phyloP scores from a whole-genome alignment of 2,888 invertebrate genomes.

The Palloptera scutellata region DNA sequence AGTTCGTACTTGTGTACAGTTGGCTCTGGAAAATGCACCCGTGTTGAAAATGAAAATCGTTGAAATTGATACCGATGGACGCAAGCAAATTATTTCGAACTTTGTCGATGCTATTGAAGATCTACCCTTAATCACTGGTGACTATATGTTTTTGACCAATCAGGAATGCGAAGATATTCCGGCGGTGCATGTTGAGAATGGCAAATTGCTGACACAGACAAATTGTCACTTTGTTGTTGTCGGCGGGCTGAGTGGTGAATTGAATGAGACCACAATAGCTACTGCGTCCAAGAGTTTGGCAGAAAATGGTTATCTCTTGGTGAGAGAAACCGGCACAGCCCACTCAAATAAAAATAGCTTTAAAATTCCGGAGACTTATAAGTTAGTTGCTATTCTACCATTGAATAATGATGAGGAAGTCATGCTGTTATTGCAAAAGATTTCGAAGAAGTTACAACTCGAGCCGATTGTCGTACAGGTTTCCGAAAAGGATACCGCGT shows the following conservation, averaged over 20 bases:
- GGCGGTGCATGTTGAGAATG: constrained; percentile 70
- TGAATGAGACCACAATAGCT: constrained; percentile 57
- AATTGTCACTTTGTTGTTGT: constrained; percentile 58
- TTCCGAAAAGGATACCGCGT: constrained; percentile 49
- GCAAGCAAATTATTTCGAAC: constrained; percentile 66
- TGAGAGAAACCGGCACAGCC: constrained; percentile 66
- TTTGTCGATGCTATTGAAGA: constrained; percentile 72
- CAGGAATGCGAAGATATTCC: constrained; percentile 60
- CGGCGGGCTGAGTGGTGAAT: constrained; percentile 45
- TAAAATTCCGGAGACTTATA: constrained; percentile 49
- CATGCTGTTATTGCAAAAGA: constrained; percentile 55
- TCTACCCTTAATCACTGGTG: constrained; percentile 74
- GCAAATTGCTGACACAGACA: constrained; percentile 65
- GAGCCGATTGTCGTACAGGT: constrained; percentile 50
- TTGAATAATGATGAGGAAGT: constrained; percentile 54
- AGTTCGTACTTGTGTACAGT: constrained; percentile 72
- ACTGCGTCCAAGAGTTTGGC: constrained; percentile 66
- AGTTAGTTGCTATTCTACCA: constrained; percentile 51
- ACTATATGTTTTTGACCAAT: constrained; percentile 67
- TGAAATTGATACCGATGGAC: constrained; percentile 68
- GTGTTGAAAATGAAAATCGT: constrained; percentile 70
- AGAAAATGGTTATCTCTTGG: constrained; percentile 70
- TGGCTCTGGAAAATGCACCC: constrained; percentile 76
- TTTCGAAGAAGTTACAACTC: constrained; percentile 39
- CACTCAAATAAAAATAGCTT: constrained; percentile 64